phyloP scores from a whole-genome alignment of 1,140 invertebrate genomes.

The Proctacanthus coquilletti region DNA sequence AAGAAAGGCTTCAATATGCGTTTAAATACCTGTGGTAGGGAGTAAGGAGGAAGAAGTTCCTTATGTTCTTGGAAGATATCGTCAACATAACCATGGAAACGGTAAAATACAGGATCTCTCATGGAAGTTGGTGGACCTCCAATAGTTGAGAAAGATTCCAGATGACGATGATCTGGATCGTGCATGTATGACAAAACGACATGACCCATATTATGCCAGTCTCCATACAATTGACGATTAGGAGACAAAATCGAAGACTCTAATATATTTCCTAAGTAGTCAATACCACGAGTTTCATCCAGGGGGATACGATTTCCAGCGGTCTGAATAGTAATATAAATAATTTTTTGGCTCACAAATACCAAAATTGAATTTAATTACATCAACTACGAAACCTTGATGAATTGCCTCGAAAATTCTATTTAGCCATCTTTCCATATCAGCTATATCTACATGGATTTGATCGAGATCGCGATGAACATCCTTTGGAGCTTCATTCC shows the following conservation, averaged over 20 bases:
- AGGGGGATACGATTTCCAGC: slow-evolving; percentile 35
- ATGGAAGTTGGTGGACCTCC: slow-evolving; percentile 57
- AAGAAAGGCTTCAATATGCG: neutral
- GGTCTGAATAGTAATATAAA: neutral
- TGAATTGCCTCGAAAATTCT: slow-evolving; percentile 60
- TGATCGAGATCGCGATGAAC: slow-evolving; percentile 49
- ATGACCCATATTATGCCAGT: slow-evolving; percentile 54
- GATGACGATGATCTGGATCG: slow-evolving; percentile 53
- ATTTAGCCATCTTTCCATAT: slow-evolving; percentile 58
- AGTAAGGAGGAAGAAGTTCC: slow-evolving; percentile 46
- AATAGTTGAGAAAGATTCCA: slow-evolving; percentile 51
- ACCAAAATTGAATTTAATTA: no score
- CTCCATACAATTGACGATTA: slow-evolving; percentile 54
- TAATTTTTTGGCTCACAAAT: neutral
- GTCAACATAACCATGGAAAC: slow-evolving; percentile 68
- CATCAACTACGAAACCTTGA: slow-evolving; percentile 40
- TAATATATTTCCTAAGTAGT: slow-evolving; percentile 64
- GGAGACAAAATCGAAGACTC: slow-evolving; percentile 54
- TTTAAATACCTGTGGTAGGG: slow-evolving; percentile 24
- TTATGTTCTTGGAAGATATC: slow-evolving; percentile 66
- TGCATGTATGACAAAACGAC: slow-evolving; percentile 49
- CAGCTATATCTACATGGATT: slow-evolving; percentile 45
- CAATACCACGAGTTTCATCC: slow-evolving; percentile 54
- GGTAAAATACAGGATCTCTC: slow-evolving; percentile 74
- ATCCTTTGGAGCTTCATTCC: slow-evolving; percentile 41